Evolutionary conservation across 2,888 invertebrate species (phyloP).

Genomic region (Endomychus coccineus): DNA sequence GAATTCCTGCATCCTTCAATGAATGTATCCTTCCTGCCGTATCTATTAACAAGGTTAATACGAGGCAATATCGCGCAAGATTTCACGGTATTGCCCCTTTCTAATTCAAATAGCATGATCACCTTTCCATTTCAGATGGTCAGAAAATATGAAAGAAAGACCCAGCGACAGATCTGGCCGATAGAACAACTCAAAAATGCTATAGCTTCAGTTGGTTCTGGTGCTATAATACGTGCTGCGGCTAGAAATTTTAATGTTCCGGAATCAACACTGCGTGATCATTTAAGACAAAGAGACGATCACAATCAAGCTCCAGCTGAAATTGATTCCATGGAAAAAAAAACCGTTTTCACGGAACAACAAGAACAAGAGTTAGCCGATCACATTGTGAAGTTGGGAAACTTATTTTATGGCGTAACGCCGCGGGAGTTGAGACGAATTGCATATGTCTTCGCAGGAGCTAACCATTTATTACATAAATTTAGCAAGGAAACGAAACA

Average conservation of each 20-base stretch:
- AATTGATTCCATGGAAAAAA: conserved; percentile 10
- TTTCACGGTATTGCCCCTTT: too few species aligned
- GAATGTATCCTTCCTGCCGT: too few species aligned
- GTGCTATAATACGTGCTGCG: conserved; percentile 4
- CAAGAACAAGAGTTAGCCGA: conserved; percentile 15
- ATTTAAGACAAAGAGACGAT: conserved; percentile 6
- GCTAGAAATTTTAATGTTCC: conserved; percentile 16
- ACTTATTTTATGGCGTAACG: conserved; percentile 4
- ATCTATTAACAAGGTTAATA: too few species aligned
- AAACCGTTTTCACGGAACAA: conserved; percentile 13
- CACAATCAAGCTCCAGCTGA: neutral
- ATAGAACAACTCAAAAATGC: conserved; percentile 10
- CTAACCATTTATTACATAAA: too few species aligned
- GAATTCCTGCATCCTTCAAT: too few species aligned
- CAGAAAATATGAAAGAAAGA: neutral
- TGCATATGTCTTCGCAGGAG: too few species aligned
- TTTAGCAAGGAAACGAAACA: too few species aligned
- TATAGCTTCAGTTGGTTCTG: conserved; percentile 7
- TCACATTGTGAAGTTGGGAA: conserved; percentile 4
- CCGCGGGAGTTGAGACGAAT: neutral
- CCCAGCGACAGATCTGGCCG: conserved; percentile 5
- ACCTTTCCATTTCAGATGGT: conserved; percentile 3
- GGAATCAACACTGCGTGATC: conserved; percentile 6
- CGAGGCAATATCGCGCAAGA: too few species aligned
- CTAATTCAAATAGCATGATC: too few species aligned